These are phyloP conservation scores for Brachyhypopomus gauderio DNA, from an alignment of 2,113 vertebrate species.

Conservation along the genomic window DNA sequence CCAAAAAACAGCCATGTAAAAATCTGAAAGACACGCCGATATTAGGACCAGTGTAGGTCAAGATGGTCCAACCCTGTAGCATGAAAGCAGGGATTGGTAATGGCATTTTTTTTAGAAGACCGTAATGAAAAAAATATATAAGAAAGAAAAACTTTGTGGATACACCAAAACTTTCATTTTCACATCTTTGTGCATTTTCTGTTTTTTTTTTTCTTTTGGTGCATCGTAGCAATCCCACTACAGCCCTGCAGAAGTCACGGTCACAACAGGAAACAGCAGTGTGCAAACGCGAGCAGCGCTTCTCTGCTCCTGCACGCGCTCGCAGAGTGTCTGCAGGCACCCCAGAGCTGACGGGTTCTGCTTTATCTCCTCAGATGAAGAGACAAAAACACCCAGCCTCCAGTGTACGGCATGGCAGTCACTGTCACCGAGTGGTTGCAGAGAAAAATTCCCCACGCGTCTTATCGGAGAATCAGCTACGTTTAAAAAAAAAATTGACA, in stretches of 20 bases:
- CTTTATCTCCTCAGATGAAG: slow-evolving; percentile 2
- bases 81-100: not conserved
- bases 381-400: not conserved
- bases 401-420: not conserved
- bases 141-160: not conserved
- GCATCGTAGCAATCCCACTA: not conserved
- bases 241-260: not conserved
- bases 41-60: not conserved
- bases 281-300: not conserved
- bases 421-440: not conserved
- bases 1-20: not conserved
- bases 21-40: not conserved
- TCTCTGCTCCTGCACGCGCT: not conserved
- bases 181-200: not conserved
- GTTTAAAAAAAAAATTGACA: not conserved
- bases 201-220: not conserved
- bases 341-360: not conserved
- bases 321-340: not conserved
- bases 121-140: not conserved
- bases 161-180: not conserved
- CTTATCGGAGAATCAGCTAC: not conserved
- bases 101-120: not conserved
- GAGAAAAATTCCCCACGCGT: not conserved
- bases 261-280: not conserved
- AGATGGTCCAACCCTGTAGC: not conserved